Conservation (phyloP, 2,113 vertebrate species). For the Burhinus bistriatus region DNA sequence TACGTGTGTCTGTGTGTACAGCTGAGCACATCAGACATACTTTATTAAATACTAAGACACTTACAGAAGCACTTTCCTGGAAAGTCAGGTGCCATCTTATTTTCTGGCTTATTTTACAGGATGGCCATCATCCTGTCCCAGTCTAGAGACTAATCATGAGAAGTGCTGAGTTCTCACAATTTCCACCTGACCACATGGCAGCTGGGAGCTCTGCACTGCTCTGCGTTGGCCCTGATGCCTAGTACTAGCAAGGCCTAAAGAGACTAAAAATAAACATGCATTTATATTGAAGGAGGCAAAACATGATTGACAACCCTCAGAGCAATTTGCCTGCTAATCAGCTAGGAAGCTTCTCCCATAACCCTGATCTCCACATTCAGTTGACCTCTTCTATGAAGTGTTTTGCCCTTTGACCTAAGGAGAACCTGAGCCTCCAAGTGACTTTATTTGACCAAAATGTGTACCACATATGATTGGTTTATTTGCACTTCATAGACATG, state of each 20-base stretch:
- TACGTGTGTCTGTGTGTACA: neutral
- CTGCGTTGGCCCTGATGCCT: neutral
- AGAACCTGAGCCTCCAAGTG: neutral
- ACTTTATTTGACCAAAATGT: neutral
- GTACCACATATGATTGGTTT: neutral
- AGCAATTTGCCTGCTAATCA: constrained; percentile 75
- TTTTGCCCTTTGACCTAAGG: constrained; percentile 77
- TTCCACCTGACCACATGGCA: neutral
- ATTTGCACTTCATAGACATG: neutral
- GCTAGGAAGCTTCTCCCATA: constrained; percentile 74
- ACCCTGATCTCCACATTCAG: constrained; percentile 72
- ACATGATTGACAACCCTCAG: constrained; percentile 77
- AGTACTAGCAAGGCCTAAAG: neutral
- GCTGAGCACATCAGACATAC: neutral
- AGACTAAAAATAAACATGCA: constrained; percentile 18
- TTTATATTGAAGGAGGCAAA: neutral
- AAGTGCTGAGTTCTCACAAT: neutral
- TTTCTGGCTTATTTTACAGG: neutral
- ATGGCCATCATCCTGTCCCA: neutral
- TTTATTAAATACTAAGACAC: neutral
- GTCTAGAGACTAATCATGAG: neutral
- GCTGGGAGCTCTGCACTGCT: neutral
- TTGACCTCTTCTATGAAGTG: constrained; percentile 78
- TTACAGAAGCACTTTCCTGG: neutral
- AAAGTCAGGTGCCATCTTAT: neutral